Evolutionary conservation across 1,140 invertebrate species (phyloP), one percentile per base, ranked within the genome.

Genomic region (Zaprionus vittiger): DNA sequence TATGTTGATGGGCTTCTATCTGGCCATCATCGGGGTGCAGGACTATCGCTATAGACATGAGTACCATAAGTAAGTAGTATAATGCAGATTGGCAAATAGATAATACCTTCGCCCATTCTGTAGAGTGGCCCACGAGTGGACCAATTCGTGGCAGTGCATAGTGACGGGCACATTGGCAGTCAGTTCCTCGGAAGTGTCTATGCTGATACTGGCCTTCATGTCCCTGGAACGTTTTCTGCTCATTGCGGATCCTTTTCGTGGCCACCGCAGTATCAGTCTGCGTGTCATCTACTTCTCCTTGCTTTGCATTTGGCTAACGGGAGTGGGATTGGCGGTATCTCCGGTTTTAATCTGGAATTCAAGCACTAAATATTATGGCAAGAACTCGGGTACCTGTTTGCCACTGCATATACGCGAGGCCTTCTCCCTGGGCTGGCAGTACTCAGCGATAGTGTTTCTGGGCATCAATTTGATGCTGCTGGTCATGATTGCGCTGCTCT

Each of bases 1-100:
- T 92, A 93, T 97, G 77, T 91, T 97, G 17, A 97, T 97, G 96
- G 97, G 96, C 1, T 89, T 97, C 54, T 97, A 97, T 92, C 93
- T 97, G 64, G 85, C 96, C 14, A 94, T 95, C 56, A 96, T 97
- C 77, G 96, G 95, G 5, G 91, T 95, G 34, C 94, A 95, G 79
- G 97, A 97, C 89, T 83, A 94, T 31, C 93, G 93, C 57, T 96
- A 94, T 83, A 93, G 96, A 20, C 94, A 95, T 60, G 93, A 93
- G 54, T 97, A 96, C 92, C 94, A 95, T 77, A 82, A 92, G 67
- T 92, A 44, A 74, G 74, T 73, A 22, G 2, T 1, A 28, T 0
- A 55, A 22, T 14, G 44, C 7, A 47, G 3, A 47, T 47, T 6
- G 41, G 2, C 9, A 7, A 3, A 47, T 9, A 17, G 2, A 47